Evolutionary conservation across 1,140 invertebrate genomes (phyloP), one percentile per base, ranked within the genome.

Genomic region (Drosophila bifasciata): DNA sequence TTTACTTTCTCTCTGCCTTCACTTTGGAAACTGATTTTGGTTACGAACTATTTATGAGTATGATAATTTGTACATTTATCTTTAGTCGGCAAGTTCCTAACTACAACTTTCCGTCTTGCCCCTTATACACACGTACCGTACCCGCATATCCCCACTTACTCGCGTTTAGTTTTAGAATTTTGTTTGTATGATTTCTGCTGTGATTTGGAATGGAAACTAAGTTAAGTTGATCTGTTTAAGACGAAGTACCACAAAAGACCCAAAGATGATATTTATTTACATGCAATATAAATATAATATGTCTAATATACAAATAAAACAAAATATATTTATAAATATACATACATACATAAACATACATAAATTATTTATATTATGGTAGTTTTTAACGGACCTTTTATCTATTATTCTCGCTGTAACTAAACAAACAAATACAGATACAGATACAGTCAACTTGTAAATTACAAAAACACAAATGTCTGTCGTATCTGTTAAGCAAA

Each of bases 371-470:
- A 66, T 86, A 85, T 84, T 84, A 85, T 79, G 68, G 80, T 84
- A 85, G 80, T 85, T 77, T 77, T 85, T 60, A 86, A 86, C 50
- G 44, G 57, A 86, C 83, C 44, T 81, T 86, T 88, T 81, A 88
- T 44, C 67, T 68, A 75, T 79, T 80, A 80, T 50, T 78, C 69
- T 86, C 83, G 85, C 81, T 86, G 81, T 88, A 86, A 88, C 80
- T 83, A 83, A 86, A 80, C 78, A 64, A 50, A 71, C 41, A 66
- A 32, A 51, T 69, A 62, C 62, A 39, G 52, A 48, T 69, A 46
- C 56, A 80, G 64, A 40, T 41, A 46, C 52, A 80, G 64, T 46
- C 49, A 45, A 79, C 52, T 43, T 57, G 69, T 70, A 70, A 63
- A 74, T 68, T 76, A 67, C 36, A 50, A 52, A 59, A 55, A 55